These are phyloP conservation scores for Ochropleura leucogaster DNA, from an alignment of 2,888 invertebrate genomes.

Conservation along the genomic window DNA sequence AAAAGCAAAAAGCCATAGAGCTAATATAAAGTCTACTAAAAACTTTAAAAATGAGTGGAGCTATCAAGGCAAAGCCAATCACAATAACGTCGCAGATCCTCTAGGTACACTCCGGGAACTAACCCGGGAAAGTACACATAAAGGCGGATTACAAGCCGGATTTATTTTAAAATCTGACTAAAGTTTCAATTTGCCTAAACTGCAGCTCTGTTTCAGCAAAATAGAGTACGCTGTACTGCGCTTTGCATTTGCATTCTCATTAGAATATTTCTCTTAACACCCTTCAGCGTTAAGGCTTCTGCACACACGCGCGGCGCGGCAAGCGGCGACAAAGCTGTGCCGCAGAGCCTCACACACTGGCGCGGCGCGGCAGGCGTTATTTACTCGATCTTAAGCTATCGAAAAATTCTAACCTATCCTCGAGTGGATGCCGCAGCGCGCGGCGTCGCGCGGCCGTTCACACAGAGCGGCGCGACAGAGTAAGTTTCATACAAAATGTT, in stretches of 20 bases:
- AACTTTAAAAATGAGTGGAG: slow-evolving; percentile 29
- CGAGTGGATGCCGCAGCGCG: too few relatives aligned
- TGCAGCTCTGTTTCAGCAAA: slow-evolving; percentile 63
- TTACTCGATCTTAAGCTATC: too few relatives aligned
- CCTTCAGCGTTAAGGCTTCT: slow-evolving; percentile 57
- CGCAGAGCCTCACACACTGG: too few relatives aligned
- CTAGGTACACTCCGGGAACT: slow-evolving; percentile 27
- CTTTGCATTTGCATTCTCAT: slow-evolving; percentile 77
- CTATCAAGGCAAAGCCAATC: slow-evolving; percentile 33
- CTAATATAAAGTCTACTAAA: slow-evolving; percentile 17
- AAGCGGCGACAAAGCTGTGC: too few relatives aligned
- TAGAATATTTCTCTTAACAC: slow-evolving; percentile 75
- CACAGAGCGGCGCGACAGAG: too few relatives aligned
- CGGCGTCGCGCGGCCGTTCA: too few relatives aligned
- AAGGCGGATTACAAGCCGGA: slow-evolving; percentile 48
- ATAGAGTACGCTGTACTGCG: slow-evolving; percentile 71
- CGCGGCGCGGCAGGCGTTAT: too few relatives aligned
- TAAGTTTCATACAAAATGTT: too few relatives aligned
- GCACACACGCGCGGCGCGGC: too few relatives aligned
- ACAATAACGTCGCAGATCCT: slow-evolving; percentile 22
- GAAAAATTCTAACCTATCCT: too few relatives aligned
- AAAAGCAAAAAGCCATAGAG: slow-evolving; percentile 12
- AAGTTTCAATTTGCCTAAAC: slow-evolving; percentile 69
- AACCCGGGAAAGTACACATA: slow-evolving; percentile 20
- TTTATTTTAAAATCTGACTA: slow-evolving; percentile 54